phyloP scores from a whole-genome alignment of 1,140 invertebrate genomes.

The Leptinotarsa defecta region DNA sequence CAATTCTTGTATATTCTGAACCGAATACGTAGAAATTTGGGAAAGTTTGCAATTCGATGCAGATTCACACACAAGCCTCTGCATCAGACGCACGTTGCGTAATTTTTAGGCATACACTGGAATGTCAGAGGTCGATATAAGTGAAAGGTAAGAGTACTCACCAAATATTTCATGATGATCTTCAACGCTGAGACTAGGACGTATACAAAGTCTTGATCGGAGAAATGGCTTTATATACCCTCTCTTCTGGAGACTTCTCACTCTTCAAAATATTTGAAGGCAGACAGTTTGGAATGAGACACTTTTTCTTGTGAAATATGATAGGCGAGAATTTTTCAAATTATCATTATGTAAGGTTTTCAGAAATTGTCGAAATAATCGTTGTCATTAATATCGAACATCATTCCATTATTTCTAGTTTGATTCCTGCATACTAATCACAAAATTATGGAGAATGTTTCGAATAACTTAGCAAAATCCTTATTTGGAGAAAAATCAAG shows the following conservation, averaged over 20 bases:
- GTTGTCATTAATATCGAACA: not conserved
- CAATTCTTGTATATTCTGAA: too few species aligned
- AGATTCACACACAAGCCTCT: too few species aligned
- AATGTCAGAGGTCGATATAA: conserved; percentile 19
- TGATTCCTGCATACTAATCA: too few species aligned
- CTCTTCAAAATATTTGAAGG: conserved; percentile 11
- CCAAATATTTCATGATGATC: conserved; percentile 25
- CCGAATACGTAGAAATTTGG: too few species aligned
- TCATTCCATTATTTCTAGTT: not conserved
- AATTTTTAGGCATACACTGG: not conserved
- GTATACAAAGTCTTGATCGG: conserved; percentile 17
- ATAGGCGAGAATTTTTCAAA: not conserved
- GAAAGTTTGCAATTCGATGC: too few species aligned
- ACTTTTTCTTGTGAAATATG: conserved; percentile 14
- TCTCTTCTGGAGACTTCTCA: conserved; percentile 25
- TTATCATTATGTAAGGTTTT: not conserved
- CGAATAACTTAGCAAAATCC: too few species aligned
- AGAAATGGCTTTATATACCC: conserved; percentile 25
- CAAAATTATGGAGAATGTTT: too few species aligned
- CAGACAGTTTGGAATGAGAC: conserved; percentile 8
- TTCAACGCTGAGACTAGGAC: conserved; percentile 15
- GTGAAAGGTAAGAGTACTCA: conserved; percentile 25
- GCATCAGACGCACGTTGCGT: conserved; percentile 10
- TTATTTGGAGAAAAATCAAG: too few species aligned
- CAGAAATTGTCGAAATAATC: not conserved